Percentiles rank a stretch among this genome's conserved stretches.
These are phyloP conservation scores for Bedellia somnulentella DNA, from an alignment of 2,888 invertebrate genomes.

Conservation along the genomic window DNA sequence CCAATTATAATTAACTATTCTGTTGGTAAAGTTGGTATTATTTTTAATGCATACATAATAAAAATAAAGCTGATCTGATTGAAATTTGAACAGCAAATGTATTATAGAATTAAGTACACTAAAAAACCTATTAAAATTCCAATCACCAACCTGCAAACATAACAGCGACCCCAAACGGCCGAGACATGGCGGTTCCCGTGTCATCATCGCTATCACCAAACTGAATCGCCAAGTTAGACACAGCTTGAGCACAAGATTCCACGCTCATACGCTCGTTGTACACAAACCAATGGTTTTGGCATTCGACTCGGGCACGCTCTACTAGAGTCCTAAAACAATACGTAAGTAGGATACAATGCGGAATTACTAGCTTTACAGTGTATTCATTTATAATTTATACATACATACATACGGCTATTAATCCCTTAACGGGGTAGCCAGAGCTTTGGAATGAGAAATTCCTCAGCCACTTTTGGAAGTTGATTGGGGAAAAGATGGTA, in stretches of 20 bases:
- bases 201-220: conserved; percentile 98
- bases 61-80: too few relatives aligned
- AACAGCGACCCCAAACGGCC: conserved; percentile 98
- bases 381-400: background rate
- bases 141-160: conserved; percentile 78
- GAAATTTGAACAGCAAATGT: background rate
- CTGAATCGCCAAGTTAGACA: conserved; percentile 97
- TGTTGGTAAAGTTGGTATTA: too few relatives aligned
- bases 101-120: background rate
- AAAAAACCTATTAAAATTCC: background rate
- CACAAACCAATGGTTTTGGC: conserved; percentile 98
- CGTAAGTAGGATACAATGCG: too few relatives aligned
- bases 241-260: conserved; percentile 97
- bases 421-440: too few relatives aligned
- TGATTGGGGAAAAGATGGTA: too few relatives aligned
- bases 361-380: too few relatives aligned
- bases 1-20: too few relatives aligned
- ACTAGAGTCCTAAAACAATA: conserved; percentile 75
- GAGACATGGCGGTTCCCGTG: conserved; percentile 91
- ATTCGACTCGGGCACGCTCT: conserved; percentile 93
- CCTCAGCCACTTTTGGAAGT: too few relatives aligned
- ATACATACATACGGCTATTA: too few relatives aligned
- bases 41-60: too few relatives aligned
- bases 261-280: conserved; percentile 96
- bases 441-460: too few relatives aligned